Evolutionary conservation across 2,797 vertebrate genomes (phyloP), one percentile per base, ranked within the genome.

Genomic region (Coccyzus lansbergi): DNA sequence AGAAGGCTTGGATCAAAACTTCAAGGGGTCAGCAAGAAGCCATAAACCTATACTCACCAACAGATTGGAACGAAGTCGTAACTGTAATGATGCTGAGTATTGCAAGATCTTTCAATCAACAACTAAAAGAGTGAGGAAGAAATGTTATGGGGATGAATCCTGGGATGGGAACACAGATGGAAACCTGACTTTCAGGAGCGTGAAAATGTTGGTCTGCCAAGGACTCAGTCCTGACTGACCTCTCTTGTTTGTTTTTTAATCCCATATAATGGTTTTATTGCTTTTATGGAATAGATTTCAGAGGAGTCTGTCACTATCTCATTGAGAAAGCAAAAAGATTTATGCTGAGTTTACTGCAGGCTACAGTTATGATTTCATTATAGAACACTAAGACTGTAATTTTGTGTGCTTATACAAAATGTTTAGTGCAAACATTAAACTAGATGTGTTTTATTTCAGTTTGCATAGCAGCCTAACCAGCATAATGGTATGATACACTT

Each of bases 401-500:
- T 95, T 91, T 1, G 3, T 88, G 70, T 86, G 80, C 74, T 97
- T 92, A 88, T 59, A 86, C 49, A 53, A 67, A 83, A 74, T 72
- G 48, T 94, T 95, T 92, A 93, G 87, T 91, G 82, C 40, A 62
- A 65, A 67, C 40, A 95, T 96, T 87, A 94, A 83, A 55, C 10
- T 88, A 79, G 63, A 93, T 84, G 59, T 1, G 0, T 87, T 92
- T 95, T 95, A 92, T 91, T 91, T 96, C 85, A 46, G 77, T 88
- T 94, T 86, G 74, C 88, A 67, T 74, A 95, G 76, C 76, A 78
- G 72, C 67, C 72, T 95, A 90, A 93, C 79, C 76, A 70, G 52
- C 52, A 70, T 58, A 94, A 67, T 88, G 74, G 31, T 70, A 49
- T 51, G 48, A 94, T 68, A 74, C 0, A 0, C 92, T 90, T 92